Base-by-base conservation (phyloP, 2,113 vertebrate species). In the Rhinogobius similis region DNA sequence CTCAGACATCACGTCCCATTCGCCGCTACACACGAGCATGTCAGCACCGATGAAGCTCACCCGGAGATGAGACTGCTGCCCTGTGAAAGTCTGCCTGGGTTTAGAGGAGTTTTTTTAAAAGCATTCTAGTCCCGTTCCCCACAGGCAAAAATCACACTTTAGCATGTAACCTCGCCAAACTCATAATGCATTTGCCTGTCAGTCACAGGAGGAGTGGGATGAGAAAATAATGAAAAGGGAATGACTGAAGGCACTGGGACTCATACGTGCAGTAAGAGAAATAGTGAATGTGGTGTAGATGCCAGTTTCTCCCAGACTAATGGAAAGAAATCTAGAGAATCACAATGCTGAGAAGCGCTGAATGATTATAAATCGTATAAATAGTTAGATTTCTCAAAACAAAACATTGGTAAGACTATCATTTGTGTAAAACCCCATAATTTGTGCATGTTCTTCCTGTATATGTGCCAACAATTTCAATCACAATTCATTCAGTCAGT, bases 1-100 rank as follows among this genome's bases (percentile, higher is more conserved):
- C 68, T 86, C 76, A 87, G 78, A 89, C 88, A 87, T 92, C 89
- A 88, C 87, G 80, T 84, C 73, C 82, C 74, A 88, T 88, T 90
- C 75, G 55, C 70, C 7, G 56, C 71, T 75, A 88, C 83, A 85
- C 73, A 29, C 75, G 78, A 82, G 82, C 71, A 73, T 85, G 90
- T 92, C 90, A 82, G 78, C 72, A 61, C 64, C 77, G 52, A 87
- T 92, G 83, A 91, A 68, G 75, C 89, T 89, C 91, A 89, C 65
- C 55, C 29, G 2, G 46, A 70, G 73, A 88, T 66, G 78, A 79
- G 78, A 75, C 73, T 75, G 59, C 81, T 11, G 20, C 72, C 72
- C 78, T 53, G 55, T 61, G 21, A 71, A 55, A 50, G 48, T 20
- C 23, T 23, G 32, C 68, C 79, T 78, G 79, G 67, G 83, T 85